Evolutionary conservation across 2,797 vertebrate species (phyloP), one percentile per base, ranked within the genome.

Genomic region (Gorsachius magnificus): DNA sequence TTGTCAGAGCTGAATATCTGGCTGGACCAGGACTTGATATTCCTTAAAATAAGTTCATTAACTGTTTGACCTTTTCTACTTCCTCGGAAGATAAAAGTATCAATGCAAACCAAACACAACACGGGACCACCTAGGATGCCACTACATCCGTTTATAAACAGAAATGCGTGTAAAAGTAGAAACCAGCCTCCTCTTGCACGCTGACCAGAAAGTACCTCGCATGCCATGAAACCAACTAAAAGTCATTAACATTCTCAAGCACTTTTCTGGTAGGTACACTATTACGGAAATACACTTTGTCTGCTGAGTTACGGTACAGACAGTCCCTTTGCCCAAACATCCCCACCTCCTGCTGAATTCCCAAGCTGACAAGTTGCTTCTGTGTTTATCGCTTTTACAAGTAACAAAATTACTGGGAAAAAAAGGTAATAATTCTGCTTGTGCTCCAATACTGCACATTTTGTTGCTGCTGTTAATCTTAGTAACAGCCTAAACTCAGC

Each of bases 101-200:
- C 89, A 65, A 84, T 85, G 97, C 97, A 95, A 97, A 95, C 92
- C 96, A 97, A 98, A 97, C 97, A 92, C 46, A 97, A 98, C 97
- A 84, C 97, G 90, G 95, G 99, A 97, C 98, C 99, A 99, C 99
- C 99, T 98, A 98, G 98, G 98, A 63, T 93, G 98, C 91, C 5
- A 2, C 61, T 51, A 7, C 68, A 35, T 25, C 70, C 36, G 1
- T 66, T 88, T 76, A 13, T 12, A 20, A 84, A 80, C 19, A 7
- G 58, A 50, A 89, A 63, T 3, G 35, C 2, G 13, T 48, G 36
- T 20, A 65, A 50, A 38, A 91, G 88, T 48, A 70, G 77, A 54
- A 96, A 72, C 41, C 10, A 6, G 68, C 43, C 72, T 33, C 41
- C 16, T 61, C 68, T 45, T 85, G 57, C 56, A 38, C 21, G 3